Evolutionary conservation across 2,888 invertebrate genomes (phyloP).

Genomic region (Fabriciana adippe): DNA sequence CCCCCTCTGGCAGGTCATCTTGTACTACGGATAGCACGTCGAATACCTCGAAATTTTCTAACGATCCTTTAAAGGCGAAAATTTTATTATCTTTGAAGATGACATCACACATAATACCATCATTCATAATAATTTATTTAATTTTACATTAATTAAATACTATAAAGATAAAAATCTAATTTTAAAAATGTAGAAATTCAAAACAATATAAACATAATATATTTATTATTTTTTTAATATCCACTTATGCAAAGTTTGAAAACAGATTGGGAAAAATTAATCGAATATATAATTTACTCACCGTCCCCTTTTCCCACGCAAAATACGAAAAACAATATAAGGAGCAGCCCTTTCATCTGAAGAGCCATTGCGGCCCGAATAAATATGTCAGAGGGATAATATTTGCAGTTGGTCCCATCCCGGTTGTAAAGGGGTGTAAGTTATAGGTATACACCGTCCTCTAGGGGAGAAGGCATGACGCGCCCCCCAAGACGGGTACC

Average conservation of each 20-base stretch:
- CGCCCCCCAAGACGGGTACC: constrained; percentile 50
- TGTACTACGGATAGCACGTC: constrained; percentile 85
- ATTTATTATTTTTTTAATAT: neutral
- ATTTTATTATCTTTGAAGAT: neutral
- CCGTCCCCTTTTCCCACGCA: constrained; percentile 60
- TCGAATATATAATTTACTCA: constrained; percentile 63
- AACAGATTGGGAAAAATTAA: constrained; percentile 40
- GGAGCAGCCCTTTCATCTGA: constrained; percentile 60
- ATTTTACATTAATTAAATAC: too few relatives aligned
- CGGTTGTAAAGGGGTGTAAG: constrained; percentile 50
- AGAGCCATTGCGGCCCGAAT: constrained; percentile 72
- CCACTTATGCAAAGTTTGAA: neutral
- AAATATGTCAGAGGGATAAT: constrained; percentile 61
- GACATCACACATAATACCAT: too few relatives aligned
- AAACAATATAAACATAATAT: too few relatives aligned
- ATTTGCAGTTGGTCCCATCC: constrained; percentile 72
- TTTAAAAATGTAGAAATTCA: too few relatives aligned
- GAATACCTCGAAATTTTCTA: constrained; percentile 79
- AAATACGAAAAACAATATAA: constrained; percentile 69
- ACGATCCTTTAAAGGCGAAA: constrained; percentile 34
- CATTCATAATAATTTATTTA: too few relatives aligned
- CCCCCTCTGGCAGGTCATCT: constrained; percentile 84
- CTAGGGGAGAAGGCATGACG: constrained; percentile 48
- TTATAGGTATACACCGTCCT: constrained; percentile 44
- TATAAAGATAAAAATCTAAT: too few relatives aligned